Evolutionary conservation across 2,888 invertebrate species (phyloP), one percentile per base, ranked within the genome.

Genomic region (Eupithecia tripunctaria): DNA sequence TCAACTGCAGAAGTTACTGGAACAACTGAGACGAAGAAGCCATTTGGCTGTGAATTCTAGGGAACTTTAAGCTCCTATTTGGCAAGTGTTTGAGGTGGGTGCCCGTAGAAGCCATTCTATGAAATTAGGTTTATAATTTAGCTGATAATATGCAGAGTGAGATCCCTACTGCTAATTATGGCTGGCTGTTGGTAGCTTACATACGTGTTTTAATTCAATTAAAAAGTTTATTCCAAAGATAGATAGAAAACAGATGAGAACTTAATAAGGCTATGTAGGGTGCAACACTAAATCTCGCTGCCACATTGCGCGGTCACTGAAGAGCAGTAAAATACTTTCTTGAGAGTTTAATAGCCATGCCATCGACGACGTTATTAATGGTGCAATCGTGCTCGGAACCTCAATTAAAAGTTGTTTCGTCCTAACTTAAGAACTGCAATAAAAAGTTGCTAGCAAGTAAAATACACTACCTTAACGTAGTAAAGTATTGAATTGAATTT

Each of bases 271-370:
- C 29, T 60, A 60, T 60, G 29, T 29, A 29, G 60, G 29, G 29
- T 60, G 29, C 29, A 29, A 2, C n/a, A 21, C 3, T 63, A 63
- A 63, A 63, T 63, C 62, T 36, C 36, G 27, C 12, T 32, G n/a
- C 18, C n/a, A 36, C 62, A 63, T 63, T 36, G 32, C 63, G 32
- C 59, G 70, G 56, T 67, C n/a, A 32, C 62, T 43, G 18, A 56
- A 43, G 32, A 69, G 62, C 71, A 51, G 51, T 71, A 63, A 71
- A 59, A 21, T 60, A 18, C 56, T 56, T 70, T 15, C 38, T 68
- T 47, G 59, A 51, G 51, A 68, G 62, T 71, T 70, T 70, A 67
- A 73, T 70, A 67, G 73, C 67, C 27, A 66, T 51, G 56, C 66
- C 62, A 62, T 56, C 60, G 56, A 38, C 47, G 38, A 43, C 18